phyloP scores from a whole-genome alignment of 2,113 vertebrate genomes.

The Pseudorectes ferrugineus region DNA sequence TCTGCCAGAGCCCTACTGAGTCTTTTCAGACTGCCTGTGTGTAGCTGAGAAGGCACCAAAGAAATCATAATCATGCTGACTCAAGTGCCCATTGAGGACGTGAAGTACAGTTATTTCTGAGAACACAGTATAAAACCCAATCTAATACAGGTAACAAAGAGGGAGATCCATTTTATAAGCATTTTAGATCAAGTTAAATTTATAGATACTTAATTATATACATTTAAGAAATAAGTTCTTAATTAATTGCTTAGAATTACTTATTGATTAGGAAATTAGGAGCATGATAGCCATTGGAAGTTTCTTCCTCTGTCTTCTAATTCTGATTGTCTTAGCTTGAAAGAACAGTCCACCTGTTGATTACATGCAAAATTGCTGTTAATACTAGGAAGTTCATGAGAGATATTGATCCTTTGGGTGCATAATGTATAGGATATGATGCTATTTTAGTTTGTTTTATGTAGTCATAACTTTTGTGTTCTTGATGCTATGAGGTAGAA shows the following conservation, averaged over 20 bases:
- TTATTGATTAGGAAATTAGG: background rate
- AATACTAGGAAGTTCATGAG: background rate
- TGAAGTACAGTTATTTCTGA: background rate
- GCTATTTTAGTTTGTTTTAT: background rate
- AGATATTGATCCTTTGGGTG: background rate
- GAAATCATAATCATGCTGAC: background rate
- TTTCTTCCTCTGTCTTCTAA: background rate
- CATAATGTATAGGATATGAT: background rate
- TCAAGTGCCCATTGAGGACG: background rate
- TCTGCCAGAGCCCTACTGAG: background rate
- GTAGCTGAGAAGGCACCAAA: background rate
- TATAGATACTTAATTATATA: background rate
- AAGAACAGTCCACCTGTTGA: background rate
- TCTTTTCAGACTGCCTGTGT: background rate
- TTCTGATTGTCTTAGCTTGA: background rate
- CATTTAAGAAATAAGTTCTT: background rate
- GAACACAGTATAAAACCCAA: background rate
- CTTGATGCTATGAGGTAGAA: background rate
- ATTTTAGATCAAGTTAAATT: background rate
- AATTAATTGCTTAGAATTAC: background rate
- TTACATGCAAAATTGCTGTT: background rate
- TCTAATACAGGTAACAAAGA: background rate
- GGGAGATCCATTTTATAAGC: background rate
- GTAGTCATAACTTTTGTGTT: background rate
- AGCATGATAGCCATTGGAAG: background rate